Percentiles rank a stretch among this genome's conserved stretches.
Evolutionary conservation across 2,797 vertebrate genomes (phyloP).

Genomic region (Sebastolobus altivelis): DNA sequence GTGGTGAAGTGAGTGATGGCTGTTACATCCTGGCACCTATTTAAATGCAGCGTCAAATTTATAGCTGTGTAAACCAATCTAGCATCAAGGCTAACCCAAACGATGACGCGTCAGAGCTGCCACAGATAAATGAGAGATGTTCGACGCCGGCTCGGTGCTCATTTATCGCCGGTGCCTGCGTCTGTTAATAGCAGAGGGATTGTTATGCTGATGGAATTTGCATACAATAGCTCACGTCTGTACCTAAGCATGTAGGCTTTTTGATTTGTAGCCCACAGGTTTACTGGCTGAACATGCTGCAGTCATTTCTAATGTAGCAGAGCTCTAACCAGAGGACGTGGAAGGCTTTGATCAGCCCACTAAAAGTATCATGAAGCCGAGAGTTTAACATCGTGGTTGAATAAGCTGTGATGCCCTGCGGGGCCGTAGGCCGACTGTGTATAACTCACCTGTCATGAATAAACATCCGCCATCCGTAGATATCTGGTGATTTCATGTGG

Average conservation of each 20-base stretch:
- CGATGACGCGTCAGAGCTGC: slow-evolving; percentile 44
- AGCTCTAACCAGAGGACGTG: slow-evolving; percentile 46
- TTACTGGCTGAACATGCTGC: slow-evolving; percentile 17
- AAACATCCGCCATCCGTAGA: slow-evolving; percentile 56
- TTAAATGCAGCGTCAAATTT: slow-evolving; percentile 67
- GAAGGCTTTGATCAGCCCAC: slow-evolving; percentile 53
- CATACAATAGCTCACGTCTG: slow-evolving; percentile 26
- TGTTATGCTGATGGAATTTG: slow-evolving; percentile 30
- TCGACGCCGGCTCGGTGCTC: slow-evolving; percentile 3
- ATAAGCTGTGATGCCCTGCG: slow-evolving; percentile 47
- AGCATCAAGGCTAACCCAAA: slow-evolving; percentile 63
- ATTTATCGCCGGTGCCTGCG: neutral
- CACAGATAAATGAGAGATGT: slow-evolving; percentile 47
- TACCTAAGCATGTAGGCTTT: slow-evolving; percentile 39
- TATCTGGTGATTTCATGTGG: slow-evolving; percentile 47
- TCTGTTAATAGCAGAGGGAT: slow-evolving; percentile 29
- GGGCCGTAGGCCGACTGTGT: slow-evolving; percentile 28
- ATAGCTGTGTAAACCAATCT: slow-evolving; percentile 53
- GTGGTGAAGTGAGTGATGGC: slow-evolving; percentile 66
- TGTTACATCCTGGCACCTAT: slow-evolving; percentile 52
- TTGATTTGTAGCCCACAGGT: slow-evolving; percentile 47
- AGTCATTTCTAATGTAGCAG: slow-evolving; percentile 35
- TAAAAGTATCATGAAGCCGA: slow-evolving; percentile 49
- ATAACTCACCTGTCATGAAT: slow-evolving; percentile 72
- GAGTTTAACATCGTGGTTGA: slow-evolving; percentile 58